Evolutionary conservation across 1,140 invertebrate genomes (phyloP), one percentile per base, ranked within the genome.

Genomic region (Cyphomyrmex costatus): DNA sequence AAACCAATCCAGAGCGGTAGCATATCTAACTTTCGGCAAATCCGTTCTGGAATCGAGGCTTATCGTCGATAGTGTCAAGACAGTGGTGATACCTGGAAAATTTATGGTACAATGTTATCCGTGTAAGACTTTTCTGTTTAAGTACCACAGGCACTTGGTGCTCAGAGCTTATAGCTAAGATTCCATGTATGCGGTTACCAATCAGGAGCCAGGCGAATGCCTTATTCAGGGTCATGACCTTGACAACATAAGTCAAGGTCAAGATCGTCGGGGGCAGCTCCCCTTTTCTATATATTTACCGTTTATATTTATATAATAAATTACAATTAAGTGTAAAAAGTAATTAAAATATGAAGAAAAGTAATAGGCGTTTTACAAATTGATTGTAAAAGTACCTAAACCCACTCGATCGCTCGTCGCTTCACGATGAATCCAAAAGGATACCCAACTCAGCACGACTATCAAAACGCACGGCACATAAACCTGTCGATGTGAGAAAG

Each of bases 341-440:
- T 24, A 10, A 60, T 24, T 4, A n/a, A 60, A 61, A 24, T 27
- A 2, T n/a, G 12, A 65, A 61, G 5, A 24, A 61, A 46, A 61
- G n/a, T 7, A 16, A 30, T 7, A 33, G 14, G 14, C 8, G 0
- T 14, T 12, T 49, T 65, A 30, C 46, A 46, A 27, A 60, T 60
- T 46, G 10, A 33, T 82, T 53, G 33, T 58, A 24, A n/a, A n/a
- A 66, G 8, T 56, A 97, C 97, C 97, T 82, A 97, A 93, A 27
- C 96, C 96, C 14, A 97, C 96, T 78, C 97, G 94, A 93, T 97
- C 97, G 27, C 97, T 97, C 0, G 98, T 99, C 0, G 98, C 98
- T 95, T 99, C 98, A 33, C 98, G 96, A 95, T 99, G 98, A 90
- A 99, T 98, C 98, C 98, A 99, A 94, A 99, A 99, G 0, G 98